Conservation (phyloP, 2,113 vertebrate genomes). For the Oreocharis arfaki region DNA sequence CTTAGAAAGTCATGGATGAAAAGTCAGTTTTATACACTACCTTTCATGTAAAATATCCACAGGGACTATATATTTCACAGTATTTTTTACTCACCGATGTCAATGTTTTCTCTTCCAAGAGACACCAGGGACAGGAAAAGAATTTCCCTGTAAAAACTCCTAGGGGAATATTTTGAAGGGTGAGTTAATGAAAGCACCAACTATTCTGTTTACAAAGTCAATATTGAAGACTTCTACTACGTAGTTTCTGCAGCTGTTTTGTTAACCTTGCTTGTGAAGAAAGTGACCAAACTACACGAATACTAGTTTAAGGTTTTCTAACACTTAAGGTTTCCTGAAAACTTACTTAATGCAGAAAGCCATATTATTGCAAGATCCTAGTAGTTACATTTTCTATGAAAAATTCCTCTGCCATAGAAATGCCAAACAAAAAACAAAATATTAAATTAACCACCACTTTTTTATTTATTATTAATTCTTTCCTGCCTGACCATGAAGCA, state of each 20-base stretch:
- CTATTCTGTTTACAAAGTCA: neutral
- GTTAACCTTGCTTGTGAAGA: neutral
- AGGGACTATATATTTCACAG: neutral
- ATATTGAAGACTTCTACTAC: neutral
- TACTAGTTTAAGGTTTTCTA: neutral
- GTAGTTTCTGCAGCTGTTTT: neutral
- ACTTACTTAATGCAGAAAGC: neutral
- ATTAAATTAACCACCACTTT: neutral
- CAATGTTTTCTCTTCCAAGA: conserved; percentile 95
- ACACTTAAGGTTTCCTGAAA: too few relatives aligned
- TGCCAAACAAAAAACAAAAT: neutral
- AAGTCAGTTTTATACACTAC: neutral
- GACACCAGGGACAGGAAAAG: conserved; percentile 93
- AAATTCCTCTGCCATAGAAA: neutral
- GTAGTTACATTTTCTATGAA: neutral
- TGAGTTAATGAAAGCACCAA: neutral
- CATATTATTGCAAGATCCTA: neutral
- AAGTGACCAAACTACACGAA: neutral
- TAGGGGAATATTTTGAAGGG: conserved; percentile 61
- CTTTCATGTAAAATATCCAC: neutral
- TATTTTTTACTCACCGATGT: conserved; percentile 83
- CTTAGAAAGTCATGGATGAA: neutral
- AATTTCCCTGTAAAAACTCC: conserved; percentile 96
- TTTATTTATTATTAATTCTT: neutral
- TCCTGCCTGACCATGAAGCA: neutral